phyloP scores from a whole-genome alignment of 2,888 invertebrate species.

The Macaria liturata region DNA sequence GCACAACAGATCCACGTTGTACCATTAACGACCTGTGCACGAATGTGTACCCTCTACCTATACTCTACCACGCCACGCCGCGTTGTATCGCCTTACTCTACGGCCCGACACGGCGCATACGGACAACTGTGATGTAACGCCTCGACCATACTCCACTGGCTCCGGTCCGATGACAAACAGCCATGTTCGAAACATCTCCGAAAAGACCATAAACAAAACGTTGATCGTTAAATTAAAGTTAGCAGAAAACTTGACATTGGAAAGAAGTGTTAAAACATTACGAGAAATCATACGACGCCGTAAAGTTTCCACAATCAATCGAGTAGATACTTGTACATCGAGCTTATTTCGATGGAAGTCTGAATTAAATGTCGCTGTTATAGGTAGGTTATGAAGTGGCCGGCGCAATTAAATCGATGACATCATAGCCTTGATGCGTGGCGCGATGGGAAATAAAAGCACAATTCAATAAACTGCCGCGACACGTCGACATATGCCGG shows the following conservation, averaged over 20 bases:
- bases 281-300: constrained; percentile 58
- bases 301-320: constrained; percentile 61
- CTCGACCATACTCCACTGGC: constrained; percentile 53
- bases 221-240: constrained; percentile 28
- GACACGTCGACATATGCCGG: constrained; percentile 39
- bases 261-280: constrained; percentile 48
- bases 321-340: constrained; percentile 38
- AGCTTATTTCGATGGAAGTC: constrained; percentile 47
- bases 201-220: constrained; percentile 42
- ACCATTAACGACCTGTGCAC: constrained; percentile 76
- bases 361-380: constrained; percentile 61
- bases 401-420: constrained; percentile 77
- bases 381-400: constrained; percentile 68
- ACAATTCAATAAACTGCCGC: constrained; percentile 65
- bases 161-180: constrained; percentile 27
- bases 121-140: constrained; percentile 61
- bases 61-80: constrained; percentile 36
- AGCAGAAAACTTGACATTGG: constrained; percentile 58
- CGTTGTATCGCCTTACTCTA: constrained; percentile 44
- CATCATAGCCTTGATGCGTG: constrained; percentile 66
- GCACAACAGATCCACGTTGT: constrained; percentile 73
- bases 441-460: constrained; percentile 71
- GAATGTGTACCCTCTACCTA: constrained; percentile 61
- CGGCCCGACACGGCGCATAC: constrained; percentile 48
- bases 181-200: constrained; percentile 1